Conservation (phyloP, 2,888 invertebrate species). For the Masnerella sp. region DNA sequence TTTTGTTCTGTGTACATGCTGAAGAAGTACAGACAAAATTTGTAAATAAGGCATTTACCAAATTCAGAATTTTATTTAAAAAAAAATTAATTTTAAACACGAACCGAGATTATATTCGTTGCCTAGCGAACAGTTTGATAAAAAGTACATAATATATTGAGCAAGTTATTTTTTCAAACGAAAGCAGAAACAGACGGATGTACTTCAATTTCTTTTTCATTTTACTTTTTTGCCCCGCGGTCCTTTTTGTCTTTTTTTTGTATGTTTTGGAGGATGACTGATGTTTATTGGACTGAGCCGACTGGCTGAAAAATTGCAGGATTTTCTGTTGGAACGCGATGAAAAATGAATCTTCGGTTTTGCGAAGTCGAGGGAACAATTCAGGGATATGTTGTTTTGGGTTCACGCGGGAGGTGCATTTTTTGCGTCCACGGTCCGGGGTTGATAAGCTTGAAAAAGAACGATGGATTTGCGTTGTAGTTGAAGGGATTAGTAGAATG, state of each 20-base stretch:
- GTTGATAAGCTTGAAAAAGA: slow-evolving; percentile 5
- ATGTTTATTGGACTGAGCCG: slow-evolving; percentile 17
- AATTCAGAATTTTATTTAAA: no score
- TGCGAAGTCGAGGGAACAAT: slow-evolving; percentile 16
- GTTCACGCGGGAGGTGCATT: background rate
- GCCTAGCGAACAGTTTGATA: no score
- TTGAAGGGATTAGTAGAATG: slow-evolving; percentile 6
- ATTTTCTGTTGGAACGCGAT: slow-evolving; percentile 15
- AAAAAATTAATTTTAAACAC: no score
- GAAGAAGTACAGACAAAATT: no score
- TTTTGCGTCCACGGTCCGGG: background rate
- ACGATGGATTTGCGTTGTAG: slow-evolving; percentile 1
- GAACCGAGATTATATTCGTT: no score
- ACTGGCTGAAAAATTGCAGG: slow-evolving; percentile 23
- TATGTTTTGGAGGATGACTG: slow-evolving; percentile 20
- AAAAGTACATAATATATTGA: no score
- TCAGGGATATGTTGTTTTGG: slow-evolving; percentile 5
- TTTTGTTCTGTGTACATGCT: no score
- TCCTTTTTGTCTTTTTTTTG: background rate
- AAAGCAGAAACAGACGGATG: no score
- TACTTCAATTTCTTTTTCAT: no score
- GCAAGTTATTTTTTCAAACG: no score
- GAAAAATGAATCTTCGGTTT: slow-evolving; percentile 31
- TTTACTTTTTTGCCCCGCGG: background rate
- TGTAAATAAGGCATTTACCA: no score